phyloP scores from a whole-genome alignment of 35 echinoderm and acorn worm species.

The Nesometra sesokonis region DNA sequence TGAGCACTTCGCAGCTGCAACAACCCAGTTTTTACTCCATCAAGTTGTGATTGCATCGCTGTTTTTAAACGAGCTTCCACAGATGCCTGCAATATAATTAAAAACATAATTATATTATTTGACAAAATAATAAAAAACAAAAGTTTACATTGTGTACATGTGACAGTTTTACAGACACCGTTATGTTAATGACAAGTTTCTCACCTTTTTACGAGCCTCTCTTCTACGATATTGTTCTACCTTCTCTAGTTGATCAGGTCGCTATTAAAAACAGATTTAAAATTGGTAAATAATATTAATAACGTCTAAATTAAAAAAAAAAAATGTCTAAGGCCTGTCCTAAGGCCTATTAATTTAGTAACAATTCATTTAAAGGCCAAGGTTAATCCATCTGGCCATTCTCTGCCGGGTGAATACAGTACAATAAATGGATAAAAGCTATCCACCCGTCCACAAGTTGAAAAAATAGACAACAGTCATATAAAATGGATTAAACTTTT shows the following conservation, averaged over 20 bases:
- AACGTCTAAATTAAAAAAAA: too few relatives aligned
- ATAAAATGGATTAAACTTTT: too few relatives aligned
- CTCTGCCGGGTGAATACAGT: too few relatives aligned
- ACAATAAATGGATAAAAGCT: too few relatives aligned
- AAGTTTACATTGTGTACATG: not conserved
- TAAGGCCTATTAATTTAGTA: too few relatives aligned
- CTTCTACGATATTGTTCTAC: conserved; percentile 84
- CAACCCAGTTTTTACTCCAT: conserved; percentile 92
- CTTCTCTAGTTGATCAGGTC: conserved; percentile 92
- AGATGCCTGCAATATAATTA: conserved; percentile 41
- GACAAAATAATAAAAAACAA: not conserved
- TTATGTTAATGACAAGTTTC: not conserved
- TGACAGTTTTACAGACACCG: not conserved
- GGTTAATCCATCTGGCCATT: too few relatives aligned
- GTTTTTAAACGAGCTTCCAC: conserved; percentile 98
- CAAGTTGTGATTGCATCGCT: conserved; percentile 96
- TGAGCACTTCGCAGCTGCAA: conserved; percentile 71
- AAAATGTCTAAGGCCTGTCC: too few relatives aligned
- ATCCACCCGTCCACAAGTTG: too few relatives aligned
- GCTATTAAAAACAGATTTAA: conserved; percentile 26
- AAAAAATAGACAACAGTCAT: too few relatives aligned
- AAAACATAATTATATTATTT: not conserved
- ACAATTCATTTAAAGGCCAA: too few relatives aligned
- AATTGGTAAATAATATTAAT: too few relatives aligned
- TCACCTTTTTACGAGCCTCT: conserved; percentile 79